A percentile compares a stretch with the other conserved stretches of the same genome.
Evolutionary conservation across 2,888 invertebrate genomes (phyloP).

Genomic region (Agonopterix heracliana): DNA sequence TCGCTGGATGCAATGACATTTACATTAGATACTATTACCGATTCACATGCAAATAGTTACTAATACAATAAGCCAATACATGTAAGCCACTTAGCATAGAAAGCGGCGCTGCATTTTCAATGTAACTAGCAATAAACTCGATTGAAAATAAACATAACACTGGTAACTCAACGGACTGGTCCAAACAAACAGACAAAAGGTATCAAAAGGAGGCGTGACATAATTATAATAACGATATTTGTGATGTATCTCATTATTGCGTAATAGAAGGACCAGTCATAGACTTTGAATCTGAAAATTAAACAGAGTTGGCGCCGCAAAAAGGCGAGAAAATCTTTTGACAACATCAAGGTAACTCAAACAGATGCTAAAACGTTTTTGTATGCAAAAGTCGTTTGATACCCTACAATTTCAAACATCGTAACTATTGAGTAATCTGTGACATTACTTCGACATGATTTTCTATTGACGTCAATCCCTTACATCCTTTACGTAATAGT

Average conservation of each 20-base stretch:
- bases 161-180: conserved; percentile 35
- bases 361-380: conserved; percentile 44
- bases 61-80: conserved; percentile 38
- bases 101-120: conserved; percentile 36
- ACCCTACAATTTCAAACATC: conserved; percentile 23
- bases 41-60: conserved; percentile 43
- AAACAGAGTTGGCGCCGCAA: conserved; percentile 15
- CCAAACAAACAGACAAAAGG: conserved; percentile 49
- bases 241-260: conserved; percentile 43
- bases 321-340: conserved; percentile 27
- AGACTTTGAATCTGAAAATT: conserved; percentile 21
- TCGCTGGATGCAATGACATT: background rate
- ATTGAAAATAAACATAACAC: conserved; percentile 48
- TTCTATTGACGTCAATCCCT: conserved; percentile 28
- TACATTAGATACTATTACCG: background rate
- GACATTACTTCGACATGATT: conserved; percentile 24
- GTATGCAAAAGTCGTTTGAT: conserved; percentile 38
- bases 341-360: conserved; percentile 26
- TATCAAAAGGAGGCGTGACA: conserved; percentile 58
- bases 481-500: background rate
- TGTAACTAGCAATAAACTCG: conserved; percentile 35
- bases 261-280: conserved; percentile 36
- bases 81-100: conserved; percentile 54
- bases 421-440: too few species aligned
- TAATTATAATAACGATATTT: conserved; percentile 50